Conservation (phyloP, 2,113 vertebrate genomes). For the Passer montanus region DNA sequence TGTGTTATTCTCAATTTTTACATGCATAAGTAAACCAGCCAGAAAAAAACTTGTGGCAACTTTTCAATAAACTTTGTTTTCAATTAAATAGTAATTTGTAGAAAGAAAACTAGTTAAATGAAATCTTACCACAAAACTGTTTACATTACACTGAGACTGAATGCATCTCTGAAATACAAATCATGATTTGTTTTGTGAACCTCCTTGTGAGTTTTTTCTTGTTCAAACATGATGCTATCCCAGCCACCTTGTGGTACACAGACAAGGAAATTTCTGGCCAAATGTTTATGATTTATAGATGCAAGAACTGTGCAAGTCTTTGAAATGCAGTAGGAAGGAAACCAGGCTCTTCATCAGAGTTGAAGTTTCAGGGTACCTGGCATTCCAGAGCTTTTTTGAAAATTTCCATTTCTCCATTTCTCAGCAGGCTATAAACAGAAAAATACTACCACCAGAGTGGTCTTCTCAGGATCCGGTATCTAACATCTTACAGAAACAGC, state of each 20-base stretch:
- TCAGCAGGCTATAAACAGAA: background rate
- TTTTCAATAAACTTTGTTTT: background rate
- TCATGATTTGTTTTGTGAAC: background rate
- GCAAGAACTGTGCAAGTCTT: background rate
- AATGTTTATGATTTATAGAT: fast-evolving
- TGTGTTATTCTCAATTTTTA: background rate
- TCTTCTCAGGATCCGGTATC: background rate
- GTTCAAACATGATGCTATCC: background rate
- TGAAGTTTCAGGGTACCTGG: background rate
- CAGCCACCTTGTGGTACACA: background rate
- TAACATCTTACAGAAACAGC: background rate
- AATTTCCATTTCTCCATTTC: background rate
- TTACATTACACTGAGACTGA: background rate
- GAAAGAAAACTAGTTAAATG: background rate
- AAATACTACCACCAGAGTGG: background rate
- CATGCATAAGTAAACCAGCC: background rate
- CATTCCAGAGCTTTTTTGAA: background rate
- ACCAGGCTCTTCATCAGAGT: background rate
- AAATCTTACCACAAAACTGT: background rate
- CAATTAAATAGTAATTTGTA: background rate
- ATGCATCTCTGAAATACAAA: background rate
- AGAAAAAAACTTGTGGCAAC: background rate
- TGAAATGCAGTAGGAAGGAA: background rate
- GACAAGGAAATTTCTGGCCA: background rate
- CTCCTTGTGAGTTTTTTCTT: background rate